phyloP scores from a whole-genome alignment of 2,797 vertebrate genomes.

The Sebastes hopkinsi region DNA sequence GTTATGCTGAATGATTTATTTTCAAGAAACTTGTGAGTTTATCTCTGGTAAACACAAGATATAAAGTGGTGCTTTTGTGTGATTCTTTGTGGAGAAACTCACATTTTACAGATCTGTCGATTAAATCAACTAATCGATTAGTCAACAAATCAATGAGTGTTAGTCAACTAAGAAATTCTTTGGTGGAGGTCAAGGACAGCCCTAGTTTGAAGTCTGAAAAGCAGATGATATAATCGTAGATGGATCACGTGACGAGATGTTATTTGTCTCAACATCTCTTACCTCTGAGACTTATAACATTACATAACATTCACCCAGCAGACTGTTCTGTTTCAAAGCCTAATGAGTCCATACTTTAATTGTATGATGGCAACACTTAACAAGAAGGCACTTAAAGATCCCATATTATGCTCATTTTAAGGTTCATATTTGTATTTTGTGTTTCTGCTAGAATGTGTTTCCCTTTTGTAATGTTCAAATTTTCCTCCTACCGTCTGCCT shows the following conservation, averaged over 20 bases:
- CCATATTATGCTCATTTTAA: too few species aligned
- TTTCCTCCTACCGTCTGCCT: too few species aligned
- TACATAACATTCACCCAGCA: slow-evolving; percentile 9
- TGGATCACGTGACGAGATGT: neutral
- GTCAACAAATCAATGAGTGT: too few species aligned
- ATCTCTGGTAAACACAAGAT: too few species aligned
- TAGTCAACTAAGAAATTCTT: neutral
- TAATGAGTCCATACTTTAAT: slow-evolving; percentile 28
- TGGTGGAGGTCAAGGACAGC: neutral
- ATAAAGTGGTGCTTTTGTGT: neutral
- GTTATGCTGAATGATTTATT: too few species aligned
- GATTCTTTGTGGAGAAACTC: neutral
- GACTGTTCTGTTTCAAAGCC: neutral
- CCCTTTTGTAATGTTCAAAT: too few species aligned
- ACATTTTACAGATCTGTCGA: neutral
- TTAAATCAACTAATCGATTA: too few species aligned
- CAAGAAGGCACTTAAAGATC: neutral
- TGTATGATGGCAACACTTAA: neutral
- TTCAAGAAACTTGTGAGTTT: too few species aligned
- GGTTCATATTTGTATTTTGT: too few species aligned
- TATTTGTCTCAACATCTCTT: neutral
- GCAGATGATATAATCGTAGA: neutral
- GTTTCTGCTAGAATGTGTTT: too few species aligned
- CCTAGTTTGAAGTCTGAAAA: neutral
- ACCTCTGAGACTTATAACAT: slow-evolving; percentile 12